These are phyloP conservation scores for Gallinago media DNA, from an alignment of 2,113 vertebrate species.

Conservation along the genomic window DNA sequence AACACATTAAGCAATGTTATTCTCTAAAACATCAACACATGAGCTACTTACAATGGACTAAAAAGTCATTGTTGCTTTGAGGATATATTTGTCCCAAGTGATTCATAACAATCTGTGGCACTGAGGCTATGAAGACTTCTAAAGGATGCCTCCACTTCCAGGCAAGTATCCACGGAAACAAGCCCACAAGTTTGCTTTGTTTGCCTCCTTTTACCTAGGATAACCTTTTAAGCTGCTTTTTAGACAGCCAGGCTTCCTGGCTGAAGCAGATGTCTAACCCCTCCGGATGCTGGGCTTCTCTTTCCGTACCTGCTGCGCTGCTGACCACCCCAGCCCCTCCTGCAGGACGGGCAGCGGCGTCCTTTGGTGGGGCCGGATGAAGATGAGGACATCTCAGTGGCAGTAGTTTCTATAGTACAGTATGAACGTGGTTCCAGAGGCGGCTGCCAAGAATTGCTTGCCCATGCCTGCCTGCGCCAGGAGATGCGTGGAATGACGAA, in stretches of 20 bases:
- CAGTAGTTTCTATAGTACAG: background rate
- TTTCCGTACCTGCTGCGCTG: background rate
- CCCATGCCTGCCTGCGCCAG: slow-evolving; percentile 17
- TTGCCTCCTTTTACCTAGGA: slow-evolving; percentile 66
- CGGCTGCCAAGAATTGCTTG: slow-evolving; percentile 39
- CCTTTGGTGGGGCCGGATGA: accelerated
- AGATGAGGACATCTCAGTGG: background rate
- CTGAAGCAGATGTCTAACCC: background rate
- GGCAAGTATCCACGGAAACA: slow-evolving; percentile 71
- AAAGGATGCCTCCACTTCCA: slow-evolving; percentile 67
- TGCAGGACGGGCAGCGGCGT: background rate
- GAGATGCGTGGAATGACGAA: slow-evolving; percentile 33
- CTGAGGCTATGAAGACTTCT: slow-evolving; percentile 60
- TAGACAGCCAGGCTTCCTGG: background rate
- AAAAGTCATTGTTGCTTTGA: slow-evolving; percentile 72
- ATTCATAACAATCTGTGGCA: slow-evolving; percentile 67
- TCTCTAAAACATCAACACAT: slow-evolving; percentile 69
- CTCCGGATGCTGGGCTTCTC: background rate
- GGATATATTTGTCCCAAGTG: slow-evolving; percentile 72
- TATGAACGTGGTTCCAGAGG: background rate
- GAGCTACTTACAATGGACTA: slow-evolving; percentile 69
- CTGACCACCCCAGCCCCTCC: background rate
- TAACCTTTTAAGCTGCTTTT: slow-evolving; percentile 66
- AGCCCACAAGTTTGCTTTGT: slow-evolving; percentile 66
- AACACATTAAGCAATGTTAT: slow-evolving; percentile 69